Evolutionary conservation across 2,113 vertebrate species (phyloP).

Genomic region (Camelus dromedarius): DNA sequence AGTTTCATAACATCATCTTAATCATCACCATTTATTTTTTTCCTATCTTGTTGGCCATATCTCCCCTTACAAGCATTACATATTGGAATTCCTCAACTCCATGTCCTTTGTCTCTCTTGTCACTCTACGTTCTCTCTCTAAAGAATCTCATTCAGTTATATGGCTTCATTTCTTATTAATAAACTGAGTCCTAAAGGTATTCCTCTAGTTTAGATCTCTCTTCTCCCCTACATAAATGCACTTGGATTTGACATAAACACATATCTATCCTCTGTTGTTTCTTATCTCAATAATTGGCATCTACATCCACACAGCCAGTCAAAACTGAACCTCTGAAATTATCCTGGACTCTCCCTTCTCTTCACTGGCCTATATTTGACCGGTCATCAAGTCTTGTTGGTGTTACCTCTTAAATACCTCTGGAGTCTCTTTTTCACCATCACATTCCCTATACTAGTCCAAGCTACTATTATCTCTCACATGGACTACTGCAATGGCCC

Average conservation of each 20-base stretch:
- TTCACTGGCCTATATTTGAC: neutral
- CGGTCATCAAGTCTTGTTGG: neutral
- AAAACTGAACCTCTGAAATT: neutral
- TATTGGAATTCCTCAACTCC: neutral
- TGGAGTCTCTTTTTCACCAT: neutral
- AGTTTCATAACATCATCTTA: neutral
- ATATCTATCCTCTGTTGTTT: neutral
- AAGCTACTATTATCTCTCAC: neutral
- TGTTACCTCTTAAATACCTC: neutral
- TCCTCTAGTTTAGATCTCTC: neutral
- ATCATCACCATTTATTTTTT: neutral
- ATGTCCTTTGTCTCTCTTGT: neutral
- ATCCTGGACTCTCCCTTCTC: neutral
- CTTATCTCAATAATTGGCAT: neutral
- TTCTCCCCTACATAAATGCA: neutral
- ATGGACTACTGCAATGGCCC: neutral
- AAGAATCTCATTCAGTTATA: neutral
- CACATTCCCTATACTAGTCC: neutral
- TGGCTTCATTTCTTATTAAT: neutral
- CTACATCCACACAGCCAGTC: neutral
- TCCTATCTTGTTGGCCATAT: neutral
- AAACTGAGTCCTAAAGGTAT: neutral
- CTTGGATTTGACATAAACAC: neutral
- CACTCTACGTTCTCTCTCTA: neutral
- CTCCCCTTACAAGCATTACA: neutral